A percentile compares a stretch with the other conserved stretches of the same genome.
phyloP scores from a whole-genome alignment of 2,797 vertebrate genomes.

The Myiotriccus ornatus region DNA sequence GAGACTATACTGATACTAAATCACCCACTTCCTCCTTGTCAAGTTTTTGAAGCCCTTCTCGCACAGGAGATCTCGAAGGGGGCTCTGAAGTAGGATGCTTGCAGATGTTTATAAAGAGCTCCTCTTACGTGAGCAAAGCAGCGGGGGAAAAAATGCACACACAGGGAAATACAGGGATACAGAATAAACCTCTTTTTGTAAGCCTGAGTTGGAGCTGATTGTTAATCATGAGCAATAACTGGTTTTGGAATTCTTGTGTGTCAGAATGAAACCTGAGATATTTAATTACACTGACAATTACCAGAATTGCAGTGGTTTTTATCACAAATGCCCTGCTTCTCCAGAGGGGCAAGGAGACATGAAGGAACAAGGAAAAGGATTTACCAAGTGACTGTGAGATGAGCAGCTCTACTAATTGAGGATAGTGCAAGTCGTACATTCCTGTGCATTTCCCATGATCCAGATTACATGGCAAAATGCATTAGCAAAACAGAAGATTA shows the following conservation, averaged over 20 bases:
- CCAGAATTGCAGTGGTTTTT: neutral
- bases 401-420: neutral
- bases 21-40: neutral
- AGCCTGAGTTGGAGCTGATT: neutral
- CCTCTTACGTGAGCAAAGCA: neutral
- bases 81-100: neutral
- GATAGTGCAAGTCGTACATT: neutral
- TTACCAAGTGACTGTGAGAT: neutral
- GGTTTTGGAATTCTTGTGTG: neutral
- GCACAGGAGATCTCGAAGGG: neutral
- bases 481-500: conserved; percentile 18
- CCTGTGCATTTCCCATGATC: neutral
- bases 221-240: neutral
- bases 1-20: neutral
- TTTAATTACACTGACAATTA: neutral
- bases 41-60: neutral
- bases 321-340: neutral
- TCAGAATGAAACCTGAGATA: neutral
- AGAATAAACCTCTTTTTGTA: neutral
- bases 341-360: neutral
- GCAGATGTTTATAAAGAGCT: conserved; percentile 5
- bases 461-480: neutral
- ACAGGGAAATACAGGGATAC: neutral
- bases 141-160: neutral
- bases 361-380: neutral